phyloP scores from a whole-genome alignment of 2,797 vertebrate species.

The Gallinago nigripennis region DNA sequence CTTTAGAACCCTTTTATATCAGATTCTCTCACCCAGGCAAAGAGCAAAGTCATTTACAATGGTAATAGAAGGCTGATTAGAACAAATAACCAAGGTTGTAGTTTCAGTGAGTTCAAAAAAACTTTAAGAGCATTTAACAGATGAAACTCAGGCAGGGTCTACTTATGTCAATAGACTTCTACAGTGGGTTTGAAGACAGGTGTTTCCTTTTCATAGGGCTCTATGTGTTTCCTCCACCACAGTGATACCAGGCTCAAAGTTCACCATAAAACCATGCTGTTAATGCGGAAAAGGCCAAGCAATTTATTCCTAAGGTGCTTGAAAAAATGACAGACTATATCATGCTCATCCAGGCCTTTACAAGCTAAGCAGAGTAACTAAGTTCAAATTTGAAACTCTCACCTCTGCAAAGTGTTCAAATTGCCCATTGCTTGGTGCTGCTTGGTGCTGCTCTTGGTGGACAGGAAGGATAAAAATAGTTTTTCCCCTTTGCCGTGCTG shows the following conservation, averaged over 20 bases:
- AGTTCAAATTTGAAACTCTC: neutral
- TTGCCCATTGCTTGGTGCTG: neutral
- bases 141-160: neutral
- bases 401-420: neutral
- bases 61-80: constrained; percentile 13
- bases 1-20: neutral
- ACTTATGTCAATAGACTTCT: neutral
- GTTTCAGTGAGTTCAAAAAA: neutral
- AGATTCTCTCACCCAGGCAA: neutral
- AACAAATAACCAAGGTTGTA: neutral
- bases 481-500: neutral
- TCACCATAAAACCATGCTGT: neutral
- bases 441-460: neutral
- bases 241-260: neutral
- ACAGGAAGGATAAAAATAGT: neutral
- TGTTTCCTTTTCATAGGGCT: neutral
- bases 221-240: neutral
- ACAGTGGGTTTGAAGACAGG: neutral
- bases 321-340: neutral
- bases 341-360: fast-evolving
- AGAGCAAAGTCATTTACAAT: constrained; percentile 34
- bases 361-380: neutral
- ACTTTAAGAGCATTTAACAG: neutral
- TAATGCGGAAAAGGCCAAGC: neutral
- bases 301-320: neutral